Evolutionary conservation across 1,140 invertebrate species (phyloP).

Genomic region (Eriocheir sinensis): DNA sequence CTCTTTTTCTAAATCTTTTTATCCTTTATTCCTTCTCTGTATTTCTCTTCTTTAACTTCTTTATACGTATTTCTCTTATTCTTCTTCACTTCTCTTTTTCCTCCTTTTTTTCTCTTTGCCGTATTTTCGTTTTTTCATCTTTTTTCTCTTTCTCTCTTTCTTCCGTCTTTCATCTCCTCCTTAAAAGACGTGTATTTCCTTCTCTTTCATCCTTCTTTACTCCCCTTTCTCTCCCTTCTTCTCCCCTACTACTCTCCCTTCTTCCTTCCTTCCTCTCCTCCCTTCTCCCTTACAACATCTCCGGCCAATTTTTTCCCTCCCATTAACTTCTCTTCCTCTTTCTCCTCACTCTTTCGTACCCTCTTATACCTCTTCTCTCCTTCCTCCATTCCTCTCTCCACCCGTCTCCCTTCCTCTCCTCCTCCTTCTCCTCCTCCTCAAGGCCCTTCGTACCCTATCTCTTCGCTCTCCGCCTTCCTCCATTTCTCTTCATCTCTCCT

Average conservation of each 20-base stretch:
- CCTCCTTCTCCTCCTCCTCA: background rate
- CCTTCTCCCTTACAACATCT: background rate
- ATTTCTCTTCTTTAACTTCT: no score
- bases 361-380: background rate
- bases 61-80: no score
- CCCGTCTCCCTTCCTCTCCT: background rate
- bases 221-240: background rate
- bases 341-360: background rate
- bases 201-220: background rate
- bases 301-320: background rate
- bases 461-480: background rate
- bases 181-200: background rate
- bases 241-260: background rate
- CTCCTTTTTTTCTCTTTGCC: background rate
- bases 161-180: background rate
- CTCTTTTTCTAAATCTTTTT: background rate
- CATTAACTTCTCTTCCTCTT: background rate
- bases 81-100: no score
- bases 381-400: background rate
- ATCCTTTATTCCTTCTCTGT: background rate
- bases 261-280: background rate
- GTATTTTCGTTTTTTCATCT: background rate
- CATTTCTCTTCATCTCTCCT: background rate
- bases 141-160: background rate
- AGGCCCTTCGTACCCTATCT: background rate